These are phyloP conservation scores for Heteronetta atricapilla DNA, from an alignment of 2,113 vertebrate genomes.

Conservation along the genomic window DNA sequence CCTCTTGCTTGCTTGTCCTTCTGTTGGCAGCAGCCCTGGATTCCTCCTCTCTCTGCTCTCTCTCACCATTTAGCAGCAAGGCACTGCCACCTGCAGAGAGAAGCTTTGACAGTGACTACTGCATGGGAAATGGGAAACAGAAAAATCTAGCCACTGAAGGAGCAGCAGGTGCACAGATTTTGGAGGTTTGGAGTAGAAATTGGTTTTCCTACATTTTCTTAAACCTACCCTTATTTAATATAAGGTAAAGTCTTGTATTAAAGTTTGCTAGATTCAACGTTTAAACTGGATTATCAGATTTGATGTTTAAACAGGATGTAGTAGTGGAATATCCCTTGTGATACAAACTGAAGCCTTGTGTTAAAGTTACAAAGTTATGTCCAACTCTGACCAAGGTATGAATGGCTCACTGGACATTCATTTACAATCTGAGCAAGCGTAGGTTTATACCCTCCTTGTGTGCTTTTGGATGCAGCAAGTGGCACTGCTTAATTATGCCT, in stretches of 20 bases:
- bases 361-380: not conserved
- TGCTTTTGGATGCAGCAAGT: not conserved
- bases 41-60: not conserved
- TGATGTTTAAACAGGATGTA: not conserved
- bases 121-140: not conserved
- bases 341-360: not conserved
- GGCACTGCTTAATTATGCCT: not conserved
- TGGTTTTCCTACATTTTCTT: not conserved
- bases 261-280: not conserved
- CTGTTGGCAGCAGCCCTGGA: not conserved
- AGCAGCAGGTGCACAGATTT: not conserved
- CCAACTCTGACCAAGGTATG: not conserved
- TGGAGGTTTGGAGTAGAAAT: not conserved
- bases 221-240: not conserved
- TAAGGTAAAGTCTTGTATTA: not conserved
- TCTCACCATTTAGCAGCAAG: not conserved
- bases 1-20: not conserved
- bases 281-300: no score
- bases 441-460: not conserved
- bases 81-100: constrained; percentile 48
- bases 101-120: not conserved
- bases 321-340: not conserved
- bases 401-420: not conserved
- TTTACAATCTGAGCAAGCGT: not conserved
- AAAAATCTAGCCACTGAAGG: not conserved